Conservation (phyloP, 2,888 invertebrate genomes). For the Erannis defoliaria region DNA sequence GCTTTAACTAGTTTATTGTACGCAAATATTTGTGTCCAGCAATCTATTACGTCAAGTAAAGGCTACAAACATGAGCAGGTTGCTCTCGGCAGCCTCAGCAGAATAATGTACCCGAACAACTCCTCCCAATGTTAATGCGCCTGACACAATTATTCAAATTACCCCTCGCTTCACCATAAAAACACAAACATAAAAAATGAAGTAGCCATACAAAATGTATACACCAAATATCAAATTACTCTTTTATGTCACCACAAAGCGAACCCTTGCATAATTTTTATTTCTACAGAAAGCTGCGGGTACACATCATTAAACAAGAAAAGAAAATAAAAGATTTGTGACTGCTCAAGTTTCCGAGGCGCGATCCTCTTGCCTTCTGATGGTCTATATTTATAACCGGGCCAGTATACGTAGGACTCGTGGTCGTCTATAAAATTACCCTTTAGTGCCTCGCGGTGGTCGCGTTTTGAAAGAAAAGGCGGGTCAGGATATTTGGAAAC, state of each 20-base stretch:
- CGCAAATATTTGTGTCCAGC: not conserved
- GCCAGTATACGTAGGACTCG: conserved; percentile 47
- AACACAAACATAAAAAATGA: conserved; percentile 39
- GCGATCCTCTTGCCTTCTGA: conserved; percentile 53
- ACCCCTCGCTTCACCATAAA: conserved; percentile 46
- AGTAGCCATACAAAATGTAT: conserved; percentile 26
- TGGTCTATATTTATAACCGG: conserved; percentile 48
- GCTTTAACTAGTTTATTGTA: not conserved
- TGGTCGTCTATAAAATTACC: conserved; percentile 44
- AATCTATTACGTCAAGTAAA: conserved; percentile 37
- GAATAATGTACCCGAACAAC: conserved; percentile 64
- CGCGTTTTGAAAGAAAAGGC: conserved; percentile 28
- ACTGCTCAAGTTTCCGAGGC: conserved; percentile 55
- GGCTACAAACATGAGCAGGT: conserved; percentile 59
- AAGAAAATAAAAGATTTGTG: conserved; percentile 62
- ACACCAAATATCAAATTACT: conserved; percentile 34
- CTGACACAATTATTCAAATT: conserved; percentile 60
- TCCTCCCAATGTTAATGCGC: conserved; percentile 57
- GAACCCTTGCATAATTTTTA: conserved; percentile 40
- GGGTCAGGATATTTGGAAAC: conserved; percentile 50
- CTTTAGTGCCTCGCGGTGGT: conserved; percentile 39
- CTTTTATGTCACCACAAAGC: conserved; percentile 35
- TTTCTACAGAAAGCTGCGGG: conserved; percentile 45
- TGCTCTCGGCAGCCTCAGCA: conserved; percentile 49
- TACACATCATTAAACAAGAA: conserved; percentile 57